Percentiles rank a stretch among this genome's conserved stretches.
Conservation (phyloP, 2,113 vertebrate species). For the Triplophysa dalaica region DNA sequence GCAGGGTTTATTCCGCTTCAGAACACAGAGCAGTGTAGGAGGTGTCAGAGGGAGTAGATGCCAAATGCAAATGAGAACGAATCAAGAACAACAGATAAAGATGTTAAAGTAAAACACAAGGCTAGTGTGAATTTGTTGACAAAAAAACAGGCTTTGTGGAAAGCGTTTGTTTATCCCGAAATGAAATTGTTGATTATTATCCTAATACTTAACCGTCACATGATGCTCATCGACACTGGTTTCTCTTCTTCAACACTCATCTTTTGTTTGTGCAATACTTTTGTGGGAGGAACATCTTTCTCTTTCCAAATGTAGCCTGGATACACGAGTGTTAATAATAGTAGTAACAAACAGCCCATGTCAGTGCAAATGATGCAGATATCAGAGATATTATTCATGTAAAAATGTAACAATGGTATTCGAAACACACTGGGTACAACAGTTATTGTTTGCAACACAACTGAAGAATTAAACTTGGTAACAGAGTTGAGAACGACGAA, state of each 20-base stretch:
- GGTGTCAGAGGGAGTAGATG: conserved; percentile 43
- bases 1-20: conserved; percentile 24
- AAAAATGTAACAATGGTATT: not conserved
- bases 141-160: conserved; percentile 23
- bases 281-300: conserved; percentile 31
- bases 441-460: not conserved
- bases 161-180: conserved; percentile 44
- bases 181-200: conserved; percentile 39
- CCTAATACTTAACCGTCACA: conserved; percentile 39
- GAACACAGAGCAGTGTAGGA: conserved; percentile 48
- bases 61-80: conserved; percentile 41
- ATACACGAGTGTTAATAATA: conserved; percentile 22
- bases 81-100: conserved; percentile 8
- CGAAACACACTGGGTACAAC: not conserved
- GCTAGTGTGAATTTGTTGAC: conserved; percentile 32
- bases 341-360: not conserved
- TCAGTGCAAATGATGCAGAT: not conserved
- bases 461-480: not conserved
- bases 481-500: not conserved
- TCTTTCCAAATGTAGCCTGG: not conserved
- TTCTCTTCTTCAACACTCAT: conserved; percentile 44
- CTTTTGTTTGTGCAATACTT: conserved; percentile 41
- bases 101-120: conserved; percentile 35
- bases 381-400: not conserved
- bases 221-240: conserved; percentile 38